These are phyloP conservation scores for Diploptera punctata DNA, from an alignment of 2,888 invertebrate species.

Conservation along the genomic window DNA sequence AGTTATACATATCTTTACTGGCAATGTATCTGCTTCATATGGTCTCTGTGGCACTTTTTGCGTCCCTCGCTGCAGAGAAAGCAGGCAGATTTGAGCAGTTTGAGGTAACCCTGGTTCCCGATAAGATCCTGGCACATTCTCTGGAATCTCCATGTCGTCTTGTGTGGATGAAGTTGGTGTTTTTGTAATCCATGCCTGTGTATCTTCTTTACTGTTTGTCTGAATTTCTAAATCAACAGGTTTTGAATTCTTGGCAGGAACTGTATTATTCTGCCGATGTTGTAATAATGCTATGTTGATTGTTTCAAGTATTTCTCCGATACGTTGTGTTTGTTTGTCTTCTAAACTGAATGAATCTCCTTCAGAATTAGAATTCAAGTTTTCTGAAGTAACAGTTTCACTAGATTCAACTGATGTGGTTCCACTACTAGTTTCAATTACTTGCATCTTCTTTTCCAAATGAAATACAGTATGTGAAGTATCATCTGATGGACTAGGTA, in stretches of 20 bases:
- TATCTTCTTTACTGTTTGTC: too few species aligned
- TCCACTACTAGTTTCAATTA: background rate
- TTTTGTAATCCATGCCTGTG: too few species aligned
- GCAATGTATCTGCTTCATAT: background rate
- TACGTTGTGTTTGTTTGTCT: slow-evolving; percentile 24
- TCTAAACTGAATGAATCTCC: background rate
- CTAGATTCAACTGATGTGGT: too few species aligned
- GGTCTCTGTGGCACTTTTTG: slow-evolving; percentile 8
- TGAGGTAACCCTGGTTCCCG: background rate
- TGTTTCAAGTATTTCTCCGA: slow-evolving; percentile 51
- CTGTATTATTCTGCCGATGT: slow-evolving; percentile 29
- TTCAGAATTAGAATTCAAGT: background rate
- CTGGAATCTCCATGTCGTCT: background rate
- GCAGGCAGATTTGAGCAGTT: background rate
- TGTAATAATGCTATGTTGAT: slow-evolving; percentile 55
- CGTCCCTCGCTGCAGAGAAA: background rate
- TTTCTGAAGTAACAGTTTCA: background rate
- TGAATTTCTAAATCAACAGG: too few species aligned
- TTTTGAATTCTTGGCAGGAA: too few species aligned
- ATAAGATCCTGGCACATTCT: background rate
- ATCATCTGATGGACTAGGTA: background rate
- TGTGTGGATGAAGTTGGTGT: background rate
- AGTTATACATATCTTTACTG: slow-evolving; percentile 34
- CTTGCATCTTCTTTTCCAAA: background rate
- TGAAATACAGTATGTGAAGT: background rate